Conservation (phyloP, 2,888 invertebrate species). For the Laspeyria flexula region DNA sequence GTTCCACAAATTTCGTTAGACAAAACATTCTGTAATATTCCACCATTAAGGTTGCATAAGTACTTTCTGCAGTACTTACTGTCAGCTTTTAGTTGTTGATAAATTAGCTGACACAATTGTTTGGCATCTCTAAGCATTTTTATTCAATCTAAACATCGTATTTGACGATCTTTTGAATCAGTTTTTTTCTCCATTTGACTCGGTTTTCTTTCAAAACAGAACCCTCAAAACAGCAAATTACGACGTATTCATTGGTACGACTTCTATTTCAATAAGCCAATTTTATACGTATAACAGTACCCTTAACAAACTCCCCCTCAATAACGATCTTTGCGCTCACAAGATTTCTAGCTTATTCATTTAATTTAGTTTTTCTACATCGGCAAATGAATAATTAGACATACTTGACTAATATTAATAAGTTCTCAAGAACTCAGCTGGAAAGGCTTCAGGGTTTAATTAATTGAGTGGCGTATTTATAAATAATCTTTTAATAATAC, state of each 20-base stretch:
- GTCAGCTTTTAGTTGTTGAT: no score
- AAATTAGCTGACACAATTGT: no score
- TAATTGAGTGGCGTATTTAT: conserved; percentile 24
- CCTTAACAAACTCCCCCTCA: not conserved
- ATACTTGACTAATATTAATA: conserved; percentile 28
- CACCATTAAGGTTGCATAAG: no score
- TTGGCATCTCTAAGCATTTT: no score
- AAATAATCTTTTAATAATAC: conserved; percentile 36
- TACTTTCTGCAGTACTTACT: no score
- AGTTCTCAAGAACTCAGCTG: conserved; percentile 19
- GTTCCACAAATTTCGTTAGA: no score
- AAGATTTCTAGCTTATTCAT: conserved; percentile 7
- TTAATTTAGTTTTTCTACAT: conserved; percentile 8
- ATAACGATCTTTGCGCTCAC: not conserved
- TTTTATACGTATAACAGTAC: not conserved
- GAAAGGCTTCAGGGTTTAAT: conserved; percentile 18
- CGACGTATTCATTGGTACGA: not conserved
- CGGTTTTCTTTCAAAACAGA: no score
- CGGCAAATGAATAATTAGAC: conserved; percentile 18
- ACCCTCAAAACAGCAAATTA: not conserved
- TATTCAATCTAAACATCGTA: no score
- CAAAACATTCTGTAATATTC: no score
- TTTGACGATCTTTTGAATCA: no score
- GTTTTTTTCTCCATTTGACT: no score
- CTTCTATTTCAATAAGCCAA: not conserved